Evolutionary conservation across 2,888 invertebrate genomes (phyloP).

Genomic region (Therioaphis trifolii): DNA sequence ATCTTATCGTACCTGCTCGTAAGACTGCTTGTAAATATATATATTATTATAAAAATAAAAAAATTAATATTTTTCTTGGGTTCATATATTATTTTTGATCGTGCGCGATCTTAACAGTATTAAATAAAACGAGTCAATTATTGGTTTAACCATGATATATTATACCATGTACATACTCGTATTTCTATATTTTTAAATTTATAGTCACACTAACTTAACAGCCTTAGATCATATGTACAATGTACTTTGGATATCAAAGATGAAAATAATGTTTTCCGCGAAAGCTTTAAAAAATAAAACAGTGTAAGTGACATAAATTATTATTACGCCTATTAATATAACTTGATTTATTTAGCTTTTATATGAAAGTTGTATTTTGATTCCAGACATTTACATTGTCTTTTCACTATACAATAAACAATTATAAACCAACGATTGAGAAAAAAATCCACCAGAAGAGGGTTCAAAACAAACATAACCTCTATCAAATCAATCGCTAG

Average conservation of each 20-base stretch:
- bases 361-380: neutral
- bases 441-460: neutral
- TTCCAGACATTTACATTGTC: neutral
- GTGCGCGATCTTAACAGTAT: too few species aligned
- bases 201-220: neutral
- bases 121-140: slow-evolving; percentile 8
- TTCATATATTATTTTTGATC: too few species aligned
- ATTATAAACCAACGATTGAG: slow-evolving; percentile 1
- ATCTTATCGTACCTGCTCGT: too few species aligned
- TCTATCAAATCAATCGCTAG: neutral
- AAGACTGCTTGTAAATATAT: too few species aligned
- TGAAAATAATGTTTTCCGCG: neutral
- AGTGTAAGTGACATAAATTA: slow-evolving; percentile 1
- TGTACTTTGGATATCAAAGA: slow-evolving; percentile 8
- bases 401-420: neutral
- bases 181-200: slow-evolving; percentile 32
- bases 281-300: slow-evolving; percentile 30
- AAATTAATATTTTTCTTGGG: too few species aligned
- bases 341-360: slow-evolving; percentile 28
- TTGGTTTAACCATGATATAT: neutral
- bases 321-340: neutral
- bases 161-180: slow-evolving; percentile 3
- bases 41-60: too few species aligned
- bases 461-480: slow-evolving; percentile 9
- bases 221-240: slow-evolving; percentile 20